A percentile compares a stretch with the other conserved stretches of the same genome.
phyloP scores from a whole-genome alignment of 2,797 vertebrate species.

The Bucorvus abyssinicus region DNA sequence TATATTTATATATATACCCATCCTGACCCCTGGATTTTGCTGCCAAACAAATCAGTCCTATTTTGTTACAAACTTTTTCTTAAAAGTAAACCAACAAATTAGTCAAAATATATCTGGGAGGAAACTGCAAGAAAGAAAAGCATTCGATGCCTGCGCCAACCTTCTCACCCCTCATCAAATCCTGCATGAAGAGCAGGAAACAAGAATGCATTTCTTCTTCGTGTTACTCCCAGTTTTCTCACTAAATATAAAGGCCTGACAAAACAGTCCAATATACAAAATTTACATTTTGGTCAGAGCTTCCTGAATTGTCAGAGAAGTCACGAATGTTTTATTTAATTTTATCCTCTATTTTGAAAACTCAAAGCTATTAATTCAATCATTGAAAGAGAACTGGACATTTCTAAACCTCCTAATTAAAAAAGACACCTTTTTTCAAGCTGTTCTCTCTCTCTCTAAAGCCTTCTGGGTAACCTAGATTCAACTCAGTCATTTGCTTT shows the following conservation, averaged over 20 bases:
- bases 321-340: background rate
- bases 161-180: background rate
- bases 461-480: background rate
- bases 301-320: background rate
- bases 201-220: background rate
- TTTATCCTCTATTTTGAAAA: background rate
- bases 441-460: background rate
- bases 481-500: background rate
- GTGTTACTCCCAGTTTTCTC: background rate
- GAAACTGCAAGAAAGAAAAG: background rate
- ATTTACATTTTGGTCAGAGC: background rate
- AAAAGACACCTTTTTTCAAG: background rate
- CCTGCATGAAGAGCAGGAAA: background rate
- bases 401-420: background rate
- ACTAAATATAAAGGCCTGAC: background rate
- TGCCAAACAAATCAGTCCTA: background rate
- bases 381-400: background rate
- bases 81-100: background rate
- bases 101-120: background rate
- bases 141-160: background rate
- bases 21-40: background rate
- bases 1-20: background rate
- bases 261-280: background rate
- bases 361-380: background rate
- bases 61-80: background rate